A percentile compares a stretch with the other conserved stretches of the same genome.
phyloP scores from a whole-genome alignment of 2,797 vertebrate genomes.

The Numenius phaeopus region DNA sequence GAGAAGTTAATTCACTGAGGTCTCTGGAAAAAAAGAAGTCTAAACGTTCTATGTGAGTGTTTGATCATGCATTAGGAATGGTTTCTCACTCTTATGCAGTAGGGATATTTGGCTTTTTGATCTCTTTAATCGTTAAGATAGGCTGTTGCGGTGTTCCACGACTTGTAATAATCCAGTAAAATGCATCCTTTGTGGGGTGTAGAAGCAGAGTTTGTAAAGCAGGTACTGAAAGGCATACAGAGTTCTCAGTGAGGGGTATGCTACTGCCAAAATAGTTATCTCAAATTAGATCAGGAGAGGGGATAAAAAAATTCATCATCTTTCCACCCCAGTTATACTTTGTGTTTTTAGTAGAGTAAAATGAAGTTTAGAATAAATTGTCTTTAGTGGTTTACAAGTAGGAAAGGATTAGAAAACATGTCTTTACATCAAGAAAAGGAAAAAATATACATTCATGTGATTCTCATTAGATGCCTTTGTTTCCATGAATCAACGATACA shows the following conservation, averaged over 20 bases:
- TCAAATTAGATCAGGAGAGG: accelerated
- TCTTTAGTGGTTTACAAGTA: not conserved
- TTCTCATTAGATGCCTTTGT: not conserved
- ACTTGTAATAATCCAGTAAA: not conserved
- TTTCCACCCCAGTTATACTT: not conserved
- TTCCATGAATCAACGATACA: not conserved
- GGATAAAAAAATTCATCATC: not conserved
- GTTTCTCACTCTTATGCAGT: not conserved
- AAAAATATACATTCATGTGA: not conserved
- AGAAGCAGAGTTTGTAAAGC: not conserved
- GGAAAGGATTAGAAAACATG: not conserved
- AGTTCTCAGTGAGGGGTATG: not conserved
- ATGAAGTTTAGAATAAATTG: not conserved
- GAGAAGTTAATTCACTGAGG: constrained; percentile 13
- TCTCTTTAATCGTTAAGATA: not conserved
- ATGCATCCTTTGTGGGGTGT: not conserved
- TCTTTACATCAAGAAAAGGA: not conserved
- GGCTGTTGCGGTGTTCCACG: not conserved
- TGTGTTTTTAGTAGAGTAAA: not conserved
- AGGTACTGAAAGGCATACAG: not conserved
- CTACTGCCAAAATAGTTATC: not conserved
- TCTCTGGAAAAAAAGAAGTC: not conserved
- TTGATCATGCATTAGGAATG: not conserved
- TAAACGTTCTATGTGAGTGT: not conserved
- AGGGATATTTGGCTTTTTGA: not conserved